Percentiles rank a stretch among this genome's conserved stretches.
phyloP scores from a whole-genome alignment of 2,113 vertebrate genomes.

The Otolemur garnettii region DNA sequence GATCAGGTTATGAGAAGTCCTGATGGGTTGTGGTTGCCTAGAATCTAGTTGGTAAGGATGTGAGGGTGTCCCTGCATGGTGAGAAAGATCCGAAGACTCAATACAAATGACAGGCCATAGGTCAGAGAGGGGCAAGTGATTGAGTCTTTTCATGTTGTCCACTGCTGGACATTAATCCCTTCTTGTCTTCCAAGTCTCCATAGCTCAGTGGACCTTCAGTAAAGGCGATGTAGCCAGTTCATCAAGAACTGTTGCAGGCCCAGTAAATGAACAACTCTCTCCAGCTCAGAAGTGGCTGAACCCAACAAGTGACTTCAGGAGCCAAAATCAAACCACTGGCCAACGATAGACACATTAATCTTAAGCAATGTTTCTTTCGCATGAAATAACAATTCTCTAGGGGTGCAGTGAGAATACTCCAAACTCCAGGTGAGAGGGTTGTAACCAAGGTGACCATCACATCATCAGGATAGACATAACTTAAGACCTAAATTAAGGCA shows the following conservation, averaged over 20 bases:
- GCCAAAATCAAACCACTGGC: neutral
- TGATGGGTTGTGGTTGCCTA: neutral
- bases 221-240: neutral
- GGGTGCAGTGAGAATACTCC: neutral
- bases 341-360: neutral
- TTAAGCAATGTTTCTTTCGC: neutral
- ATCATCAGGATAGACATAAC: neutral
- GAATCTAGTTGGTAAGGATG: neutral
- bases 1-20: neutral
- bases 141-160: neutral
- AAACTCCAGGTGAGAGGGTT: neutral
- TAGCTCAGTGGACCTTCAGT: neutral
- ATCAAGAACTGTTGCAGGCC: neutral
- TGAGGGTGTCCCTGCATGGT: neutral
- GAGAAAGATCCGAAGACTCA: neutral
- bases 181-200: neutral
- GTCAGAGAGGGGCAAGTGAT: neutral
- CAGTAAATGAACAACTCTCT: neutral
- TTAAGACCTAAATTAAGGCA: neutral
- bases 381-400: neutral
- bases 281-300: neutral
- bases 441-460: neutral
- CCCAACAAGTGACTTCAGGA: neutral
- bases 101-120: rapidly evolving
- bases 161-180: neutral